These are phyloP conservation scores for Drosophila parabipectinata DNA, from an alignment of 1,140 invertebrate species.

Conservation along the genomic window DNA sequence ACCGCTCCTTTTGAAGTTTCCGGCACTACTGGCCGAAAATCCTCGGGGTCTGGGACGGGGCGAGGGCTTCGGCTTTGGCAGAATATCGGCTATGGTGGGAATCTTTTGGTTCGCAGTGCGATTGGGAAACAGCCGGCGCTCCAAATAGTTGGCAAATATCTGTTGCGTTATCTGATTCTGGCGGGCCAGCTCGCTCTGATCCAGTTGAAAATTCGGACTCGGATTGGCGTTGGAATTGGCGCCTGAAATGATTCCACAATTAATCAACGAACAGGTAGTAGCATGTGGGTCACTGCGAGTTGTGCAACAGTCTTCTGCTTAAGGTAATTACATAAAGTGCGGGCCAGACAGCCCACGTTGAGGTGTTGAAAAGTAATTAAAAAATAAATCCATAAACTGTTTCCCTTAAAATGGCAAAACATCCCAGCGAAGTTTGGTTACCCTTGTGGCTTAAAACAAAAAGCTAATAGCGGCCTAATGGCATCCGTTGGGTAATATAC, in stretches of 20 bases:
- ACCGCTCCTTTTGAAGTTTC: conserved; percentile 53
- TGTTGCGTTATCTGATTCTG: conserved; percentile 90
- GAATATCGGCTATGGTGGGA: conserved; percentile 87
- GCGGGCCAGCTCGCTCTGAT: conserved; percentile 86
- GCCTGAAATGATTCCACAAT: conserved; percentile 54
- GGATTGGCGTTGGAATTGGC: conserved; percentile 28
- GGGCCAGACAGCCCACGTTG: conserved; percentile 37
- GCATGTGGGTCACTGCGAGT: conserved; percentile 54
- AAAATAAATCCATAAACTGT: conserved; percentile 11
- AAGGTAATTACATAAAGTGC: conserved; percentile 66
- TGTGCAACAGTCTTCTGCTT: conserved; percentile 43
- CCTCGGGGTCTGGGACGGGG: conserved; percentile 63
- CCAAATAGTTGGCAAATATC: conserved; percentile 89
- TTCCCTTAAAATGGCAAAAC: conserved; percentile 4
- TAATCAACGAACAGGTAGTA: conserved; percentile 51
- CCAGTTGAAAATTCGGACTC: conserved; percentile 74
- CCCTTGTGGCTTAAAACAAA: conserved; percentile 35
- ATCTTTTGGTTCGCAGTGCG: conserved; percentile 84
- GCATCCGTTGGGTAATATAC: conserved; percentile 18
- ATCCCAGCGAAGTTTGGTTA: conserved; percentile 23
- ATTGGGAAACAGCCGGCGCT: conserved; percentile 86
- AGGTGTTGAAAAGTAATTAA: conserved; percentile 63
- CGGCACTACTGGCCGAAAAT: conserved; percentile 43
- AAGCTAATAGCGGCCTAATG: conserved; percentile 32
- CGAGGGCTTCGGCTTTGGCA: conserved; percentile 83